phyloP scores from a whole-genome alignment of 2,113 vertebrate genomes.

The Ciconia boyciana region DNA sequence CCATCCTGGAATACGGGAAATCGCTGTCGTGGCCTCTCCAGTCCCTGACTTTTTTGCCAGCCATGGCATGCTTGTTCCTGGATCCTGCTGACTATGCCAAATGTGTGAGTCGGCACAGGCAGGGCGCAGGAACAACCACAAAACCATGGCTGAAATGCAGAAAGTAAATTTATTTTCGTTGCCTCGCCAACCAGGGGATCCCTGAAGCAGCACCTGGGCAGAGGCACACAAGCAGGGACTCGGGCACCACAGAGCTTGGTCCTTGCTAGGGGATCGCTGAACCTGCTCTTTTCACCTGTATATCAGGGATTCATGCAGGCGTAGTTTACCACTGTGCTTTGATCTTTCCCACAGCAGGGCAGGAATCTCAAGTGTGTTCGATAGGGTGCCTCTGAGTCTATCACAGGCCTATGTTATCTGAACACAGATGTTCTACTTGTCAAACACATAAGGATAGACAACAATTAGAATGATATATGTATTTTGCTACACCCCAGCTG shows the following conservation, averaged over 20 bases:
- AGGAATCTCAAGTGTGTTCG: background rate
- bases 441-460: background rate
- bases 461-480: background rate
- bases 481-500: background rate
- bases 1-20: too few relatives aligned
- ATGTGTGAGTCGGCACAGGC: background rate
- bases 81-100: too few relatives aligned
- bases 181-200: background rate
- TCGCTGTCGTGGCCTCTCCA: too few relatives aligned
- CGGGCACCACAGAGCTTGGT: background rate
- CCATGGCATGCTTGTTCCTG: too few relatives aligned
- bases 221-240: accelerated
- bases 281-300: background rate
- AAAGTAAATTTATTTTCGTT: background rate
- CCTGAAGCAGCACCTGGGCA: background rate
- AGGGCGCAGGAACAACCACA: background rate
- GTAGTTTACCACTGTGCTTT: background rate
- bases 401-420: background rate
- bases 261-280: background rate
- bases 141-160: background rate
- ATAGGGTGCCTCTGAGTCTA: background rate
- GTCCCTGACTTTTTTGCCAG: too few relatives aligned
- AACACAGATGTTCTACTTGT: background rate
- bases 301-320: background rate
- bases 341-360: background rate